Base-by-base conservation (phyloP, 1,140 invertebrate genomes). In the Sipha flava region DNA sequence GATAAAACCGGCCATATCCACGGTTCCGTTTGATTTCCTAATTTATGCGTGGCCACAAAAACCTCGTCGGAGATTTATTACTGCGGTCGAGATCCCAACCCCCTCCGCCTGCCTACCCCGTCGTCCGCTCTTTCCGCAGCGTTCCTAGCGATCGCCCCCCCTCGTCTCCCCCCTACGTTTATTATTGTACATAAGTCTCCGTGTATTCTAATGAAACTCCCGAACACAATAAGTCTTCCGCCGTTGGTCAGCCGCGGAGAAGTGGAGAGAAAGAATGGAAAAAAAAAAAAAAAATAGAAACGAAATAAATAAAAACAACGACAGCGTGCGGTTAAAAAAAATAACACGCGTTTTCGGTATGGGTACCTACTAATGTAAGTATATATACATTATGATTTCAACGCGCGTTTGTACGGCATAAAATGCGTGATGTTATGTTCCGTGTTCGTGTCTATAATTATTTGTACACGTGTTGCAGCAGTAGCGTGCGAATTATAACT, bases 11-110 rank as follows among this genome's bases (percentile, higher is more conserved):
- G 47, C 49, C 45, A 54, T 75, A 75, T 75, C 45, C 49, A 54
- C 73, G 52, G 34, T 59, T 59, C 73, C 73, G 73, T 77, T 77
- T 77, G 73, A 77, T 77, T 77, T 77, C 73, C 73, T 77, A 77
- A 77, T 77, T 77, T 77, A 77, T 77, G 73, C 73, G 52, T 21
- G 49, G 52, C 73, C 73, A 77, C 73, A 77, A 77, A 75, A 77
- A 77, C 73, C 73, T 77, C 73, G 73, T 57, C 49, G 34, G 73
- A 77, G 73, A 77, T 77, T 77, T 77, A 77, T 77, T 57, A 57
- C 73, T 29, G 31, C 52, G 73, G 49, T 57, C 31, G 47, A 52
- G 52, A 43, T 21, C 34, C 34, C 9, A 29, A 14, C 7, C 29
- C 59, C 34, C 62, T 3, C 7, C 21, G 1, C 62, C 29, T n/a